A percentile compares a stretch with the other conserved stretches of the same genome.
phyloP scores from a whole-genome alignment of 2,113 vertebrate genomes.

The Collichthys lucidus region DNA sequence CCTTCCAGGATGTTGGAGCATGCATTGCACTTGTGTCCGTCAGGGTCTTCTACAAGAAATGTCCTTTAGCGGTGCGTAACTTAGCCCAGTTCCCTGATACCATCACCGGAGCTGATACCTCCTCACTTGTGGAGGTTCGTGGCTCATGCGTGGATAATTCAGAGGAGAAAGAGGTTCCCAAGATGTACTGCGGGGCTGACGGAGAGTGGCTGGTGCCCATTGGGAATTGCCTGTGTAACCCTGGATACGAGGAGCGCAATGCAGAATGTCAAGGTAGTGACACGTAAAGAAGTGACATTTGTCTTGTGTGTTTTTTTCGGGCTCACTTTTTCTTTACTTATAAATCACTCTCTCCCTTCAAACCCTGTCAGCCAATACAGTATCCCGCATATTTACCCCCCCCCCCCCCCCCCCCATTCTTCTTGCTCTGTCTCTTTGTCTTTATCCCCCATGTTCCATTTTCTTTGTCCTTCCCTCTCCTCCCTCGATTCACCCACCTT shows the following conservation, averaged over 20 bases:
- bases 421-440: conserved; percentile 17
- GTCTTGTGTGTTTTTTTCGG: conserved; percentile 22
- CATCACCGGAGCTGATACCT: conserved; percentile 95
- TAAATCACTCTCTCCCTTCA: conserved; percentile 7
- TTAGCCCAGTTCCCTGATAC: conserved; percentile 98
- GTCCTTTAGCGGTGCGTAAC: conserved; percentile 93
- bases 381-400: conserved; percentile 4
- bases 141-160: conserved; percentile 99
- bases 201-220: conserved; percentile 99
- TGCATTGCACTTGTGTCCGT: conserved; percentile 98
- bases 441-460: conserved; percentile 16
- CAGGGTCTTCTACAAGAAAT: conserved; percentile 97
- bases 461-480: conserved; percentile 54
- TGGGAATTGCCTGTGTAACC: conserved; percentile 97
- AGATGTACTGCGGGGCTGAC: conserved; percentile 99
- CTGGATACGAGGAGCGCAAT: conserved; percentile 93
- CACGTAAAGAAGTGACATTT: conserved; percentile 63
- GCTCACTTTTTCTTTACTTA: conserved; percentile 18
- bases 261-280: conserved; percentile 93
- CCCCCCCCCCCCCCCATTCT: neutral
- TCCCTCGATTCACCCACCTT: conserved; percentile 15
- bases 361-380: neutral
- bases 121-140: conserved; percentile 96
- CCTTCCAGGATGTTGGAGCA: conserved; percentile 98
- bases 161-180: conserved; percentile 96